Evolutionary conservation across 2,888 invertebrate genomes (phyloP).

Genomic region (Nomada ferruginata): DNA sequence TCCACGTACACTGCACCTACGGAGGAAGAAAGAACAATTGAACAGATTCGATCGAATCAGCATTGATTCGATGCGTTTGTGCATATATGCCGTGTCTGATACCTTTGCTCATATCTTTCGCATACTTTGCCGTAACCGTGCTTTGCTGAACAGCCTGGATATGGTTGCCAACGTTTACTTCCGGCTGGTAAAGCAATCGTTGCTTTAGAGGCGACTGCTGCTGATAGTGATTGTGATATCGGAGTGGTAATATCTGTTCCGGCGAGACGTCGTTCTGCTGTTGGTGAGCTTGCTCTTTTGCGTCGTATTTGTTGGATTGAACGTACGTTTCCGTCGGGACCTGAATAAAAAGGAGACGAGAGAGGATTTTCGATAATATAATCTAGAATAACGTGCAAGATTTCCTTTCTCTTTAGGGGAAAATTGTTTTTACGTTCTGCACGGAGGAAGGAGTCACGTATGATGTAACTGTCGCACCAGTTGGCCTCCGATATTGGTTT

Average conservation of each 20-base stretch:
- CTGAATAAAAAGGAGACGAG: constrained; percentile 28
- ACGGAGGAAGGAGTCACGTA: constrained; percentile 49
- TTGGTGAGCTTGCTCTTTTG: constrained; percentile 70
- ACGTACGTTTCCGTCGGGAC: constrained; percentile 69
- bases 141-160: constrained; percentile 78
- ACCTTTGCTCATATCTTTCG: constrained; percentile 72
- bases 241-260: constrained; percentile 58
- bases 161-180: constrained; percentile 78
- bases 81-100: not conserved
- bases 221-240: constrained; percentile 70
- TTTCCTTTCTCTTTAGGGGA: constrained; percentile 9
- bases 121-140: constrained; percentile 72
- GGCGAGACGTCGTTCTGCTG: constrained; percentile 56
- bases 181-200: constrained; percentile 75
- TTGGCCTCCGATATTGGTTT: constrained; percentile 56
- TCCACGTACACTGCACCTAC: constrained; percentile 77
- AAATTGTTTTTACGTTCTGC: constrained; percentile 62
- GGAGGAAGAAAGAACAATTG: not conserved
- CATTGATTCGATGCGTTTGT: too few species aligned
- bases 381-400: too few species aligned
- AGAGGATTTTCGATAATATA: not conserved
- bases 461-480: constrained; percentile 52
- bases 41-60: too few species aligned
- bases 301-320: constrained; percentile 69
- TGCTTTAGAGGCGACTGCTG: constrained; percentile 64